Base-by-base conservation (phyloP, 1,140 invertebrate species). In the Stegodyphus dumicola region DNA sequence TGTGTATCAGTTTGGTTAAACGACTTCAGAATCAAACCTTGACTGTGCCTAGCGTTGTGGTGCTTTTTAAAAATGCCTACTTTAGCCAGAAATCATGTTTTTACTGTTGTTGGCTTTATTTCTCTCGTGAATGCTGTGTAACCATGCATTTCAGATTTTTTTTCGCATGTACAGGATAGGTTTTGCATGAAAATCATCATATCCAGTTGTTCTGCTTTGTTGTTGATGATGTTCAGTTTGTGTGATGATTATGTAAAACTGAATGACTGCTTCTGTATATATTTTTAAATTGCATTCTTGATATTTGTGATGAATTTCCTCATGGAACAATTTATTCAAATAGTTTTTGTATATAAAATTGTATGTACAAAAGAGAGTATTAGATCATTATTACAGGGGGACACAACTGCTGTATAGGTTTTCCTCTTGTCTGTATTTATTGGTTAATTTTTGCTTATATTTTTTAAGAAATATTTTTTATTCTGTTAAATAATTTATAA, bases 151-250 rank as follows among this genome's bases (percentile, higher is more conserved):
- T 10, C 56, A 60, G 56, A 60, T 60, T 60, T 15, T 15, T 60
- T 9, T 60, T 9, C 15, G 56, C 15, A 60, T 10, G 9, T 60
- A 60, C 15, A 60, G 56, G 56, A 10, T 56, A 75, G 10, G 51
- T 56, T 65, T 51, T 76, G 80, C 80, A 75, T 83, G 71, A 70
- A 85, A 15, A 67, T 56, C 65, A 60, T 80, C 65, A 69, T 70
- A 85, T 85, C 73, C 54, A 65, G 15, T 65, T 83, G 74, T 85
- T 85, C 33, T 81, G 78, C 66, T 81, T 81, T 76, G 71, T 85
- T 69, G 77, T 33, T 33, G 17, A 60, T 51, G 33, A 53, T 65
- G n/a, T n/a, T n/a, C n/a, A n/a, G n/a, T n/a, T n/a, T n/a, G 53
- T 60, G 54, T 66, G 54, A 83, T 74, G 60, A 56, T 70, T 69